Base-by-base conservation (phyloP, 2,797 vertebrate species). In the Coendou prehensilis region DNA sequence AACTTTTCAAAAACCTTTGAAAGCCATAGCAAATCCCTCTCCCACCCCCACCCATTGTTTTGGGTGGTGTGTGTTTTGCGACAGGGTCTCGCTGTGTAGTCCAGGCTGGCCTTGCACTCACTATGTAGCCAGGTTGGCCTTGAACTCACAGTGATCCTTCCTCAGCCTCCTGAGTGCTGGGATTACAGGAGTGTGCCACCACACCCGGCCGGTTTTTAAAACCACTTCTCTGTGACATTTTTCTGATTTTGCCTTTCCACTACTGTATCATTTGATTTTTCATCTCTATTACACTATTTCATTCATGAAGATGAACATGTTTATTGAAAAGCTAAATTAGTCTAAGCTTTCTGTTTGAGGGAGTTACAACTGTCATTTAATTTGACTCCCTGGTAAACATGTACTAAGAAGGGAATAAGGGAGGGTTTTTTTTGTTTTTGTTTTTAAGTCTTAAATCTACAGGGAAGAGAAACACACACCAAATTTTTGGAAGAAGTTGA, bases 261-360 rank as follows among this genome's bases (percentile, higher is more conserved):
- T 86, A 26, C n/a, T 23, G 91, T 50, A 45, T 81, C 33, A 52
- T 87, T 93, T 95, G 59, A 63, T 76, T 37, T 93, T 95, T 85
- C 17, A 56, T 59, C 2, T 59, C 37, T 92, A 22, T 37, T 80
- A 61, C 1, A 4, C 59, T 75, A 1, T 93, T 88, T 92, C 59
- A 54, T 86, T 96, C 37, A 73, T 93, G 61, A 94, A 78, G 30
- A 64, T 88, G 78, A 71, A 71, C 56, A 45, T 52, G 73, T 86
- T 45, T 91, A 59, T 82, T 87, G 61, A 79, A 89, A 92, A 87
- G 20, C n/a, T 67, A 52, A 69, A 64, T 89, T 94, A 89, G 63
- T 71, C 59, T 75, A 52, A 88, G 50, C 59, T 71, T 93, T 95
- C 14, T 14, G 83, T 3, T 61, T 89, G 73, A 85, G 79, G 47